These are phyloP conservation scores for Dasyurus viverrinus DNA, from an alignment of 2,113 vertebrate species.

Conservation along the genomic window DNA sequence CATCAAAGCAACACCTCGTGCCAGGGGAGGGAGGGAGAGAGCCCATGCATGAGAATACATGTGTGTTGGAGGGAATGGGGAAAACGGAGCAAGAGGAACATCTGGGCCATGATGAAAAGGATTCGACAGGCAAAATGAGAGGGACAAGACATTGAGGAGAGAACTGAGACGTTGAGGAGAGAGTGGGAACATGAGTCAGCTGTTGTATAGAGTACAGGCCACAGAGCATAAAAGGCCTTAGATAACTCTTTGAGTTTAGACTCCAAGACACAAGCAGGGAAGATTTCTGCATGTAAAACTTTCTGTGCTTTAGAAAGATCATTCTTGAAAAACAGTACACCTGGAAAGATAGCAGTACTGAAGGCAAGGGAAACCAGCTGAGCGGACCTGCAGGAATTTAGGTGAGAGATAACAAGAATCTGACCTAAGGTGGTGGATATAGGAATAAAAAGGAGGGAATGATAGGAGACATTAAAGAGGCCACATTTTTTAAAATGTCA, in stretches of 20 bases:
- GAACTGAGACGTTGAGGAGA: background rate
- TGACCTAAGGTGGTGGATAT: background rate
- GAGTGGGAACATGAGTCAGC: background rate
- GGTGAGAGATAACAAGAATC: background rate
- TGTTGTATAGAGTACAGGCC: background rate
- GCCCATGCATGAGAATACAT: background rate
- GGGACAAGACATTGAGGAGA: background rate
- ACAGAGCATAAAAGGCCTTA: background rate
- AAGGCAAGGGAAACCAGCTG: background rate
- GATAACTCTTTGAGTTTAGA: background rate
- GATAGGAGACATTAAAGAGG: background rate
- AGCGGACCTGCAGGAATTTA: background rate
- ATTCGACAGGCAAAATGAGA: background rate
- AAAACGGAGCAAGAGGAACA: background rate
- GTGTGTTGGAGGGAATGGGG: background rate
- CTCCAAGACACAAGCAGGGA: background rate
- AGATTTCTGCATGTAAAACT: background rate
- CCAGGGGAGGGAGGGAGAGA: background rate
- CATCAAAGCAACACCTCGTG: background rate
- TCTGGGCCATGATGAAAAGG: background rate
- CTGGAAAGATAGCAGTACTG: too few relatives aligned
- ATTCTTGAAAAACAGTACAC: background rate
- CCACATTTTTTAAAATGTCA: background rate
- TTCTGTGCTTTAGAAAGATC: background rate
- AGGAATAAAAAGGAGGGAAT: background rate